These are phyloP conservation scores for Drosophila burlai DNA, from an alignment of 1,140 invertebrate genomes.

Conservation along the genomic window DNA sequence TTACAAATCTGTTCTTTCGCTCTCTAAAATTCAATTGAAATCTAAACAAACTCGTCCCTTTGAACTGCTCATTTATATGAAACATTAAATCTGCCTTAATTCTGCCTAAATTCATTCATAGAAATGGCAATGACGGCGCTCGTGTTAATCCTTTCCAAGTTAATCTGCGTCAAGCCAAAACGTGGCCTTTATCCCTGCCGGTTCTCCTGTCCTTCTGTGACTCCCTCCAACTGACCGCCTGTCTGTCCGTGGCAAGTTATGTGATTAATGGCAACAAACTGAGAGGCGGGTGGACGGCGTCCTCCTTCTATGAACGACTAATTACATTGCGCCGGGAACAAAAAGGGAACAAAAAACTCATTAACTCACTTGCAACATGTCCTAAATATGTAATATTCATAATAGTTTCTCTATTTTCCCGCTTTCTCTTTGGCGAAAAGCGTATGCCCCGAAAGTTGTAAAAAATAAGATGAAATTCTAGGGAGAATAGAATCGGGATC, in stretches of 20 bases:
- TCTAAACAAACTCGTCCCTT: neutral
- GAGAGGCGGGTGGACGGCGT: neutral
- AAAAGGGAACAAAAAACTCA: slow-evolving; percentile 58
- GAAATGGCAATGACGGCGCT: neutral
- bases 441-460: slow-evolving; percentile 40
- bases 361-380: slow-evolving; percentile 60
- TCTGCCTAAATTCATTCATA: slow-evolving; percentile 1
- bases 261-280: slow-evolving; percentile 53
- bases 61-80: neutral
- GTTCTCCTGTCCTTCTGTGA: slow-evolving; percentile 15
- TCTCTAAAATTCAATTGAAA: neutral
- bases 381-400: slow-evolving; percentile 48
- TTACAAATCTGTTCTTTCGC: neutral
- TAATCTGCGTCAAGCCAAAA: slow-evolving; percentile 29
- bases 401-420: slow-evolving; percentile 42
- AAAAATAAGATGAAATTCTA: neutral
- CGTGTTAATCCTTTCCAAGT: slow-evolving; percentile 32
- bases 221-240: slow-evolving; percentile 24
- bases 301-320: slow-evolving; percentile 43
- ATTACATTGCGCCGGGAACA: slow-evolving; percentile 45
- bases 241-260: slow-evolving; percentile 30
- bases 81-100: slow-evolving; percentile 2
- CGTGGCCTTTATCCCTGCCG: slow-evolving; percentile 4
- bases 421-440: slow-evolving; percentile 8
- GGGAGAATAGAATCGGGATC: accelerated